Conservation (phyloP, 2,113 vertebrate genomes). For the Hippocampus barbouri region DNA sequence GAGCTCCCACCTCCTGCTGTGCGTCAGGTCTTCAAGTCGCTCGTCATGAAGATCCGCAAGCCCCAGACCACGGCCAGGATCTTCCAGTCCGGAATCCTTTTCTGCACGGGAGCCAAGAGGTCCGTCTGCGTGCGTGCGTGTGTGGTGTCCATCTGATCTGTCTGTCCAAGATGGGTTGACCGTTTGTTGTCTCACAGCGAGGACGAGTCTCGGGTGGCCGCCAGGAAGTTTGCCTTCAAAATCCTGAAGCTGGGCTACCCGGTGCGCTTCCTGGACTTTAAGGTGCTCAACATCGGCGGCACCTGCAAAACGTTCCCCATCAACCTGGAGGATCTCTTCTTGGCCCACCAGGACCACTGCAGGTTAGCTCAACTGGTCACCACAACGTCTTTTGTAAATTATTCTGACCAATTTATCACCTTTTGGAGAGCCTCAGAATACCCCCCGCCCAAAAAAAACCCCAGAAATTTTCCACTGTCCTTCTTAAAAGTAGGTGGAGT, state of each 20-base stretch:
- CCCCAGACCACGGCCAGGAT: constrained; percentile 85
- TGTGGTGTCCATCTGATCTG: neutral
- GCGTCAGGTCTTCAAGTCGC: constrained; percentile 77
- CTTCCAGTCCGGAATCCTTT: constrained; percentile 84
- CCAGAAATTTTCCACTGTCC: no score
- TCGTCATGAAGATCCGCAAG: constrained; percentile 85
- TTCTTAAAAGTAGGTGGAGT: no score
- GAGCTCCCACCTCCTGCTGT: neutral
- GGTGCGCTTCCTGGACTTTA: constrained; percentile 85
- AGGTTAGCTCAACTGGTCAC: constrained; percentile 65
- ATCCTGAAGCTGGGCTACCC: constrained; percentile 90
- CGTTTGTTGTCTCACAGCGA: constrained; percentile 62
- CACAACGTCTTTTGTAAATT: neutral
- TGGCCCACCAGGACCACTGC: constrained; percentile 79
- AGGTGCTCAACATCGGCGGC: constrained; percentile 85
- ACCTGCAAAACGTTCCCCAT: constrained; percentile 80
- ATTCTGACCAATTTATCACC: no score
- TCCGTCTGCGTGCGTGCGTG: constrained; percentile 30
- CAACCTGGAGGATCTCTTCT: constrained; percentile 76
- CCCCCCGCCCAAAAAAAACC: no score
- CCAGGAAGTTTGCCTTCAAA: constrained; percentile 79
- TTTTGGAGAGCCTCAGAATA: no score
- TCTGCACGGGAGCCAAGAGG: constrained; percentile 89
- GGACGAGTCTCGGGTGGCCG: constrained; percentile 79
- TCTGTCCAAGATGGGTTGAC: neutral